Evolutionary conservation across 1,140 invertebrate genomes (phyloP).

Genomic region (Pseudoatta argentina): DNA sequence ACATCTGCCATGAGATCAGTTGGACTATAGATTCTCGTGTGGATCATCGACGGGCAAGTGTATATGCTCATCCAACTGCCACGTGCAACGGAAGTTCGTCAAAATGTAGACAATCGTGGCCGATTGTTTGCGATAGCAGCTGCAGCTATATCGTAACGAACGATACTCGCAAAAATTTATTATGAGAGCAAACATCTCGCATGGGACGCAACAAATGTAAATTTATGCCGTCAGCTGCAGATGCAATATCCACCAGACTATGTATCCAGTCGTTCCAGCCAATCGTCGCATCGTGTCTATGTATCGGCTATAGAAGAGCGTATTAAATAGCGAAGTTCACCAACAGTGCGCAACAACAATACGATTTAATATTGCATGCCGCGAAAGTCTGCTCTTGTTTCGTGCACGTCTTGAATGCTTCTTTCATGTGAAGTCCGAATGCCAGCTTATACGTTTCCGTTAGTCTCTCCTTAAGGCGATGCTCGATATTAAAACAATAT

Average conservation of each 20-base stretch:
- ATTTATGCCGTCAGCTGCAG: conserved; percentile 65
- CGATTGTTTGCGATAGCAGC: conserved; percentile 45
- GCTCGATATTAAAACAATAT: conserved; percentile 1
- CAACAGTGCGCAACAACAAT: conserved; percentile 41
- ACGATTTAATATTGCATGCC: conserved; percentile 57
- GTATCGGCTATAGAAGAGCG: conserved; percentile 30
- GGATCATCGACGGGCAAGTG: conserved; percentile 10
- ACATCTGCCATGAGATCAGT: conserved; percentile 47
- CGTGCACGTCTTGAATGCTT: conserved; percentile 20
- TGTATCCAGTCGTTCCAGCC: background rate
- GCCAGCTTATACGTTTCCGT: background rate
- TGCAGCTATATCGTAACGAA: conserved; percentile 3
- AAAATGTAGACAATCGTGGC: conserved; percentile 46
- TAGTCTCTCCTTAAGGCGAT: background rate
- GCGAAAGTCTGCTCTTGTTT: background rate
- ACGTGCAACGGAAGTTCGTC: conserved; percentile 26
- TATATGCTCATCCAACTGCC: conserved; percentile 21
- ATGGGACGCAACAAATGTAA: conserved; percentile 65
- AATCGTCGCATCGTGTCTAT: conserved; percentile 1
- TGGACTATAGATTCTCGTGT: background rate
- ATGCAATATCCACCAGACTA: conserved; percentile 11
- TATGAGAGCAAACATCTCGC: conserved; percentile 53
- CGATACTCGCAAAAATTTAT: conserved; percentile 64
- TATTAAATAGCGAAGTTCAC: conserved; percentile 45
- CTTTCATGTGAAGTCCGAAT: conserved; percentile 25